phyloP scores from a whole-genome alignment of 2,797 vertebrate species.

The Simalia tracyae region DNA sequence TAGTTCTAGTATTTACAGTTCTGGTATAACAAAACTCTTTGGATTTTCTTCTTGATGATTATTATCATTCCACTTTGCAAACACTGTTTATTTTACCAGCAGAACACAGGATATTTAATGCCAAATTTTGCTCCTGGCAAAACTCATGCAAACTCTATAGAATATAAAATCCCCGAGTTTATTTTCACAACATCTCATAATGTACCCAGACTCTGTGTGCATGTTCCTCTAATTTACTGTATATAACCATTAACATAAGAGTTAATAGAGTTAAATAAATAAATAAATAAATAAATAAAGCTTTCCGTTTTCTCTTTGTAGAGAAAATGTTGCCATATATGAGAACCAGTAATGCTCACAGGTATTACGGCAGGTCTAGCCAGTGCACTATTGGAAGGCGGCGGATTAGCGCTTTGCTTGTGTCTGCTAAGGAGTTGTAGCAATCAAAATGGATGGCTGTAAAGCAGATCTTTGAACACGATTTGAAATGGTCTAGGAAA shows the following conservation, averaged over 20 bases:
- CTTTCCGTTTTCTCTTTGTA: too few species aligned
- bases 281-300: too few species aligned
- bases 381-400: neutral
- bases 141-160: constrained; percentile 20
- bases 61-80: neutral
- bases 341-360: neutral
- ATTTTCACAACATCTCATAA: too few species aligned
- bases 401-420: neutral
- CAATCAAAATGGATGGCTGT: neutral
- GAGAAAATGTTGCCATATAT: neutral
- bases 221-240: too few species aligned
- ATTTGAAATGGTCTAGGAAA: neutral
- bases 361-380: neutral
- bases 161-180: neutral
- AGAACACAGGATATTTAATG: constrained; percentile 47
- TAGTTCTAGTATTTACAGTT: too few species aligned
- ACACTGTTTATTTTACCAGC: constrained; percentile 60
- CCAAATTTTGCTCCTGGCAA: constrained; percentile 45
- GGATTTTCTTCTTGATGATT: too few species aligned
- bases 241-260: too few species aligned
- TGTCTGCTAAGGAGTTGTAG: neutral
- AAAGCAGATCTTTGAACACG: neutral
- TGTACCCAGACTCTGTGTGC: too few species aligned
- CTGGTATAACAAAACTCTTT: too few species aligned
- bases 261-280: too few species aligned